Evolutionary conservation across 2,888 invertebrate genomes (phyloP), one percentile per base, ranked within the genome.

Genomic region (Melieria crassipennis): DNA sequence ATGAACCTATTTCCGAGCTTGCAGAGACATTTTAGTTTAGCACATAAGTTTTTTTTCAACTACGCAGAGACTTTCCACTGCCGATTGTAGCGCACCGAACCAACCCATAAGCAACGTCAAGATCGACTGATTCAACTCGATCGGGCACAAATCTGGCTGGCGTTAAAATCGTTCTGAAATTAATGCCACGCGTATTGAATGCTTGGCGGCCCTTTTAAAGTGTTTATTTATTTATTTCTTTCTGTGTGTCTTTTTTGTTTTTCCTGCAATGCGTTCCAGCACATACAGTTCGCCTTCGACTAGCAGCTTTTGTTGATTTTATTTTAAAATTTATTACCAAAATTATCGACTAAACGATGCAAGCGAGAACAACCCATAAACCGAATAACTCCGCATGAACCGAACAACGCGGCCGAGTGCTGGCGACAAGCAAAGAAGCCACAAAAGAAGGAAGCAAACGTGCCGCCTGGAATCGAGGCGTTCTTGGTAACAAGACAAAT

Each of bases 281-380:
- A 30, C 30, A 30, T 30, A 30, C 30, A 30, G 30, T 30, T 30
- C 30, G 30, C 30, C 30, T 30, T 30, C 30, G 30, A 30, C 30
- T 30, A 30, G 30, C 30, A 30, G 30, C 30, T 30, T 30, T 30
- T 30, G 30, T 47, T 56, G 50, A 60, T 60, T 45, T 60, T 46
- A 46, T 46, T 62, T 58, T 63, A 58, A 65, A 82, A 82, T 82
- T 82, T 82, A 83, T 82, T 81, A 83, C 82, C 78, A 80, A 82
- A 83, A 82, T 83, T 83, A 82, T 82, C 82, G 81, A 81, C 83
- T 82, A 82, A 82, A 82, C 82, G 82, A 81, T 82, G 83, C 82
- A 82, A 82, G 81, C 82, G 81, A 83, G 82, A 83, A 82, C 82
- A 83, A 81, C 81, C 82, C 83, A 83, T 82, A 83, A 83, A 82